Evolutionary conservation across 2,888 invertebrate genomes (phyloP).

Genomic region (Heliconius erato): DNA sequence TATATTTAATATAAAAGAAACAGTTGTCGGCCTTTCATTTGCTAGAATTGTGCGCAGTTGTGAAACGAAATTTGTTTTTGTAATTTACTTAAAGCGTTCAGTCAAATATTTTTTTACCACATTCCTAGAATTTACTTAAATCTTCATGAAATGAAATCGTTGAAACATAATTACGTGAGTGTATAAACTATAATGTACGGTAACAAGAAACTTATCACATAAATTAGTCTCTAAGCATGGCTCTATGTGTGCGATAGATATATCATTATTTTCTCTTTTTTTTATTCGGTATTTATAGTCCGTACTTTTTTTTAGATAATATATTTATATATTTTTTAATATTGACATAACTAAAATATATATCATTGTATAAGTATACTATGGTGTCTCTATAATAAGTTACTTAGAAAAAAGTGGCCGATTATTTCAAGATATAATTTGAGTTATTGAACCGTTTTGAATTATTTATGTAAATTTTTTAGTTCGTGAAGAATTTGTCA

Average conservation of each 20-base stretch:
- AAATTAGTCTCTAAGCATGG: background rate
- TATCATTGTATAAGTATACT: too few species aligned
- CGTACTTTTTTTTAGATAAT: too few species aligned
- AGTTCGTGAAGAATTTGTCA: conserved; percentile 1
- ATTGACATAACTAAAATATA: too few species aligned
- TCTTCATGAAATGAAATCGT: background rate
- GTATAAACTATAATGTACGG: background rate
- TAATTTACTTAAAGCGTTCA: background rate
- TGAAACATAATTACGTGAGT: background rate
- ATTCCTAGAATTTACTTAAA: background rate
- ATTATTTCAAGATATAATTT: background rate
- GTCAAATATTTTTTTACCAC: background rate
- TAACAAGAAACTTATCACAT: background rate
- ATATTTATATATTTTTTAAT: too few species aligned
- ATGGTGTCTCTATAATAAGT: too few species aligned
- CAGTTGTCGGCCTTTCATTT: background rate
- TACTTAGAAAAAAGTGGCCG: background rate
- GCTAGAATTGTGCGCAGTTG: conserved; percentile 2
- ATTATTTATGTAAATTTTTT: conserved; percentile 8
- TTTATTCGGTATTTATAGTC: too few species aligned
- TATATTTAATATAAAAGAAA: conserved; percentile 5
- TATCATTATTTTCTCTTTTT: too few species aligned
- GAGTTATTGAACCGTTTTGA: background rate
- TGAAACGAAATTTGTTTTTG: background rate
- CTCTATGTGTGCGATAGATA: too few species aligned